phyloP scores from a whole-genome alignment of 2,888 invertebrate genomes.

The Cosmia pyralina region DNA sequence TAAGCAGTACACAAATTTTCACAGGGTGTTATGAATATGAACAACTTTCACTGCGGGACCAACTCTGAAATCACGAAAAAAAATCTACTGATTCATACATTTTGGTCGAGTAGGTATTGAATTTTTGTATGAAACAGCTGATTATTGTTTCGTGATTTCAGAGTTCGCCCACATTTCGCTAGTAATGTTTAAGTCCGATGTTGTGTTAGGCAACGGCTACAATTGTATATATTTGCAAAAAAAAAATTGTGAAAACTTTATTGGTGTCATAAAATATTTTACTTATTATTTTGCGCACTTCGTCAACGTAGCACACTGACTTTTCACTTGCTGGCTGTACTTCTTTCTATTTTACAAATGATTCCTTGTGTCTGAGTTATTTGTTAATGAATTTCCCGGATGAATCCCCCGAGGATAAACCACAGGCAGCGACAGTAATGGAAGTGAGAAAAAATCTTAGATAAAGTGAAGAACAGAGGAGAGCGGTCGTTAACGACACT shows the following conservation, averaged over 20 bases:
- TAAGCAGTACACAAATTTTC: too few species aligned
- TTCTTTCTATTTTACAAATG: constrained; percentile 68
- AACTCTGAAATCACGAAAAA: too few species aligned
- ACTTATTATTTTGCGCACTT: background rate
- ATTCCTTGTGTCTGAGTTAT: constrained; percentile 70
- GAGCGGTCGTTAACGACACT: constrained; percentile 69
- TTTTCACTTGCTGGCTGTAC: constrained; percentile 54
- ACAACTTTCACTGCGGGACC: too few species aligned
- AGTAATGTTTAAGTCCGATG: too few species aligned
- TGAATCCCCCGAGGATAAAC: constrained; percentile 70
- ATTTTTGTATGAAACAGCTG: too few species aligned
- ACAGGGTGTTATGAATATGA: background rate
- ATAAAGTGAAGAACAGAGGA: constrained; percentile 72
- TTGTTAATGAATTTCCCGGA: constrained; percentile 78
- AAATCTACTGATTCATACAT: too few species aligned
- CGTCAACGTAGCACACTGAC: background rate
- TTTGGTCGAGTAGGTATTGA: too few species aligned
- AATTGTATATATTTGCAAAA: too few species aligned
- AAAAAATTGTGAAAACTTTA: too few species aligned
- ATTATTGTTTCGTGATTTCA: too few species aligned
- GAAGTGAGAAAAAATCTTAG: constrained; percentile 77
- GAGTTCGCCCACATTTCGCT: too few species aligned
- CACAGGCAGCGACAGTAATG: constrained; percentile 76
- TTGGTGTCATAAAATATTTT: background rate
- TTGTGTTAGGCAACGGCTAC: too few species aligned